Percentiles rank a stretch among this genome's conserved stretches.
Evolutionary conservation across 2,888 invertebrate genomes (phyloP).

Genomic region (Gari tellinella): DNA sequence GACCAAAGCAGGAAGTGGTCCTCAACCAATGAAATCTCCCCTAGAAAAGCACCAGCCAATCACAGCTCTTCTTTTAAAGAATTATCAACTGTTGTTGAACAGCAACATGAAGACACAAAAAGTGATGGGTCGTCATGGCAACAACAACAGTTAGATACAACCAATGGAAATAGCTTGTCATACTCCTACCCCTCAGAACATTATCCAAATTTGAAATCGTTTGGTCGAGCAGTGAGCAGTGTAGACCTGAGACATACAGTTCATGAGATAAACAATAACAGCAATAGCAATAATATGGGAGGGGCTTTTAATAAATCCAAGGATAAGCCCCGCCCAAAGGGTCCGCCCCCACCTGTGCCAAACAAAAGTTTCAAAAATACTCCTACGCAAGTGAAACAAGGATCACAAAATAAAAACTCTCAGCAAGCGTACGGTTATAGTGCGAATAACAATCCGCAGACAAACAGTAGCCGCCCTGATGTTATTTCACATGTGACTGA

Average conservation of each 20-base stretch:
- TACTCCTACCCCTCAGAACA: no score
- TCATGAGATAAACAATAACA: not conserved
- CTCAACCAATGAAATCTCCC: slow-evolving; percentile 36
- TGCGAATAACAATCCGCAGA: not conserved
- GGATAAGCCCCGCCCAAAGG: slow-evolving; percentile 15
- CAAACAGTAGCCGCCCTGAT: slow-evolving; percentile 13
- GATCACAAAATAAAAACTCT: no score
- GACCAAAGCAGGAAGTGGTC: not conserved
- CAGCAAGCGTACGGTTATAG: no score
- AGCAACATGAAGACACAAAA: slow-evolving; percentile 16
- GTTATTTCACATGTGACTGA: slow-evolving; percentile 15
- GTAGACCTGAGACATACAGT: slow-evolving; percentile 2
- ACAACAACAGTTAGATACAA: slow-evolving; percentile 3
- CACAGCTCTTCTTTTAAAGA: slow-evolving; percentile 28
- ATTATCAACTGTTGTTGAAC: slow-evolving; percentile 13
- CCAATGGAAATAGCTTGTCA: not conserved
- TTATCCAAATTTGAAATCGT: no score
- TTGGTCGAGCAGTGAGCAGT: slow-evolving; percentile 3
- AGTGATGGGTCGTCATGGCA: slow-evolving; percentile 19
- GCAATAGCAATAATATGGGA: slow-evolving; percentile 38
- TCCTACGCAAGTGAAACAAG: slow-evolving; percentile 6
- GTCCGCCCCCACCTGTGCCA: slow-evolving; percentile 45
- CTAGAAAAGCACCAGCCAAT: slow-evolving; percentile 29
- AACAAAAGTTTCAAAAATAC: slow-evolving; percentile 17
- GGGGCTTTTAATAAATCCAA: slow-evolving; percentile 21